Evolutionary conservation across 2,113 vertebrate genomes (phyloP), one percentile per base, ranked within the genome.

Genomic region (Melozone crissalis): DNA sequence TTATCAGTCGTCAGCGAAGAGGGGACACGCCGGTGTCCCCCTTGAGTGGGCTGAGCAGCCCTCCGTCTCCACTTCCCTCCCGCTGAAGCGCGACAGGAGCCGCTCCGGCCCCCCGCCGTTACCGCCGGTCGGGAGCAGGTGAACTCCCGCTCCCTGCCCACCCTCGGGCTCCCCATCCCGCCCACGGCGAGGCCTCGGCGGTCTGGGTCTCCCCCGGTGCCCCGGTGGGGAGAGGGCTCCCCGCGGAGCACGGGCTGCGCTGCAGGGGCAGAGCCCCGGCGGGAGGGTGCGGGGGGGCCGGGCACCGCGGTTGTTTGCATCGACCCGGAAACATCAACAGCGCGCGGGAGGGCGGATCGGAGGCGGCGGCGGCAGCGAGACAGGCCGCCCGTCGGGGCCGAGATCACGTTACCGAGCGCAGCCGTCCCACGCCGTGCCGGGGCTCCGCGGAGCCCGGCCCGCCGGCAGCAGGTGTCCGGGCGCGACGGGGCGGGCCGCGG

Each of bases 321-420:
- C 91, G 94, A 98, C 97, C 97, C 97, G 97, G 97, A 98, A 97
- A 97, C 97, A 92, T 96, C 85, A 92, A 72, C 94, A 84, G 63
- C 94, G 79, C 46, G 66, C 75, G 77, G 51, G 96, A 92, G 93
- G 95, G 96, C 91, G 94, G 93, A 77, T 71, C 92, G 44, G 91
- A 74, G 91, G 77, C 89, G 83, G 84, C 87, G 77, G 79, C 90
- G 69, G 77, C 84, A 37, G 73, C 67, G 75, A 79, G 76, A 71
- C 57, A 92, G 94, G 84, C 87, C 76, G 84, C 23, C 89, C 78
- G 93, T 81, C 92, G 96, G 73, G 88, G 89, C 88, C 30, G 62
- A 86, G 89, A 55, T 84, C 79, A 86, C 79, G 72, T 93, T 72
- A 86, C 91, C 57, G 74, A 55, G 67, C 26, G 46, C 44, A 37